phyloP scores from a whole-genome alignment of 2,888 invertebrate species.

The Hydraecia micacea region DNA sequence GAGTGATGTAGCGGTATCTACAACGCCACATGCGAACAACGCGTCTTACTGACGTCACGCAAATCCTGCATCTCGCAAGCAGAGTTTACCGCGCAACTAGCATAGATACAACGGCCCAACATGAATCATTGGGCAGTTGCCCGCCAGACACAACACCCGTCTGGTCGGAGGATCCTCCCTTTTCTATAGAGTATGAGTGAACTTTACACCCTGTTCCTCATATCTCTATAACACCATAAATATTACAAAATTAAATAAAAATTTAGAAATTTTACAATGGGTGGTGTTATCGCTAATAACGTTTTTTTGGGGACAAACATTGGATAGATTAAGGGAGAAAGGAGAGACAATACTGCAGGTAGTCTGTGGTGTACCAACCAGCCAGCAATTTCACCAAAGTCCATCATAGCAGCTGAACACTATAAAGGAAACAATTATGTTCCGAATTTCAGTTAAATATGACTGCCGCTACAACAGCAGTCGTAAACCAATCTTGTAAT shows the following conservation, averaged over 20 bases:
- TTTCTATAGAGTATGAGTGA: too few relatives aligned
- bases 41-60: too few relatives aligned
- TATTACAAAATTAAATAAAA: too few relatives aligned
- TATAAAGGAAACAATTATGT: slow-evolving; percentile 49
- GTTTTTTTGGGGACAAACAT: background rate
- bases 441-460: slow-evolving; percentile 46
- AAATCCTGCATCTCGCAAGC: too few relatives aligned
- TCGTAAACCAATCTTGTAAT: slow-evolving; percentile 55
- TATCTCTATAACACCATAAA: background rate
- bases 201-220: too few relatives aligned
- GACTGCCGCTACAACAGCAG: slow-evolving; percentile 10
- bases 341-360: background rate
- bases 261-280: background rate
- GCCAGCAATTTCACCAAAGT: background rate
- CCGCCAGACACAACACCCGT: too few relatives aligned
- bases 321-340: background rate
- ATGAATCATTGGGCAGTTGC: too few relatives aligned
- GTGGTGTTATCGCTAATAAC: background rate
- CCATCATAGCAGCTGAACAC: slow-evolving; percentile 9
- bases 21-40: too few relatives aligned
- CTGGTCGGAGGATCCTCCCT: too few relatives aligned
- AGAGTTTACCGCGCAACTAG: too few relatives aligned
- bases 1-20: too few relatives aligned
- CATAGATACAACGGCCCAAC: too few relatives aligned
- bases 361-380: background rate